phyloP scores from a whole-genome alignment of 1,140 invertebrate genomes.

The Meloidogyne floridensis region DNA sequence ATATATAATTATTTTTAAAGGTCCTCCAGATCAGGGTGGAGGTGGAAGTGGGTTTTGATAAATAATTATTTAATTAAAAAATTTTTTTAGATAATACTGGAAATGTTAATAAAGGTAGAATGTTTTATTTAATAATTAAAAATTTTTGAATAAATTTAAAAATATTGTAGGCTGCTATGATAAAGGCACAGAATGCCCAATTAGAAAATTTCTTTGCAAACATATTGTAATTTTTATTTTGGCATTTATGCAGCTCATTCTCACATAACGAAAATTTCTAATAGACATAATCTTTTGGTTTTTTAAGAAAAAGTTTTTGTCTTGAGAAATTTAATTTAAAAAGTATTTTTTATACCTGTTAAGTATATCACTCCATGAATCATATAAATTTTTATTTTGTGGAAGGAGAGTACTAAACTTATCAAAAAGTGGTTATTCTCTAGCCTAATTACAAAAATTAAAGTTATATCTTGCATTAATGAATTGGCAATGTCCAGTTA shows the following conservation, averaged over 20 bases:
- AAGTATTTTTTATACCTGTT: too few species aligned
- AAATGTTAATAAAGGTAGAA: neutral
- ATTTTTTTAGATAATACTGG: neutral
- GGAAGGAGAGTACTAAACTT: too few species aligned
- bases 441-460: neutral
- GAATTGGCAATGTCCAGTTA: constrained; percentile 25
- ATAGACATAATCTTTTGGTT: too few species aligned
- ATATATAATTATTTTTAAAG: neutral
- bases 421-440: too few species aligned
- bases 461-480: constrained; percentile 24
- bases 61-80: neutral
- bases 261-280: too few species aligned
- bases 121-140: neutral
- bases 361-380: too few species aligned
- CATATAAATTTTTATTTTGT: too few species aligned
- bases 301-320: too few species aligned
- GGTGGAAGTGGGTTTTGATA: neutral
- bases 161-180: neutral
- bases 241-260: too few species aligned
- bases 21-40: neutral
- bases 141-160: neutral
- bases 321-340: too few species aligned
- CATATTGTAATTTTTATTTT: neutral
- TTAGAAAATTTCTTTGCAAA: neutral
- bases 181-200: neutral